Evolutionary conservation across 2,888 invertebrate genomes (phyloP).

Genomic region (Trissolcus japonicus): DNA sequence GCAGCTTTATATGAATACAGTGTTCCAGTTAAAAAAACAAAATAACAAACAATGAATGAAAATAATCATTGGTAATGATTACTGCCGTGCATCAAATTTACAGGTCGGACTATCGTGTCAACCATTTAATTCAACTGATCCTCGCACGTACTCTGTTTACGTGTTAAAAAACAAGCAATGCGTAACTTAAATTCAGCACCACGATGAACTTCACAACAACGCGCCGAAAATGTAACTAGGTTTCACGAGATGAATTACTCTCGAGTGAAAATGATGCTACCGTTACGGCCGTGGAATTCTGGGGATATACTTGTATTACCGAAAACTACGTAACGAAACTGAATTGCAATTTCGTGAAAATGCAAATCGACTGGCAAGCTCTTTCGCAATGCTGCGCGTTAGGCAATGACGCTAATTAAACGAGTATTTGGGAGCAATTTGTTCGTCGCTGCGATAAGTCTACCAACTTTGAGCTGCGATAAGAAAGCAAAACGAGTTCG

Average conservation of each 20-base stretch:
- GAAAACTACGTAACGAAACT: conserved; percentile 62
- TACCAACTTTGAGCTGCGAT: conserved; percentile 32
- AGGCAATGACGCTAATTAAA: conserved; percentile 59
- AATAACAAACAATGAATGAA: background rate
- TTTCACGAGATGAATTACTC: conserved; percentile 59
- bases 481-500: conserved; percentile 38
- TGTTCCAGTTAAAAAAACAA: background rate
- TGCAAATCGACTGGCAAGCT: conserved; percentile 59
- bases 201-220: conserved; percentile 32
- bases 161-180: conserved; percentile 30
- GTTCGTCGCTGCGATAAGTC: conserved; percentile 56
- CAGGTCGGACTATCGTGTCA: conserved; percentile 5
- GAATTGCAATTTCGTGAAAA: conserved; percentile 63
- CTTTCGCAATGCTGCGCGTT: conserved; percentile 49
- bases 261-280: conserved; percentile 57
- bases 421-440: conserved; percentile 61
- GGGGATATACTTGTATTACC: conserved; percentile 46
- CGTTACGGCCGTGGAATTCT: conserved; percentile 50
- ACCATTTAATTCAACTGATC: conserved; percentile 17
- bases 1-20: background rate
- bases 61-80: conserved; percentile 13
- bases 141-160: conserved; percentile 27
- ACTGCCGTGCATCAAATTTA: conserved; percentile 3
- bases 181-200: conserved; percentile 27
- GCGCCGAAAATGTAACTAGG: conserved; percentile 48